A percentile compares a stretch with the other conserved stretches of the same genome.
phyloP scores from a whole-genome alignment of 1,140 invertebrate genomes.

The Penaeus japonicus region DNA sequence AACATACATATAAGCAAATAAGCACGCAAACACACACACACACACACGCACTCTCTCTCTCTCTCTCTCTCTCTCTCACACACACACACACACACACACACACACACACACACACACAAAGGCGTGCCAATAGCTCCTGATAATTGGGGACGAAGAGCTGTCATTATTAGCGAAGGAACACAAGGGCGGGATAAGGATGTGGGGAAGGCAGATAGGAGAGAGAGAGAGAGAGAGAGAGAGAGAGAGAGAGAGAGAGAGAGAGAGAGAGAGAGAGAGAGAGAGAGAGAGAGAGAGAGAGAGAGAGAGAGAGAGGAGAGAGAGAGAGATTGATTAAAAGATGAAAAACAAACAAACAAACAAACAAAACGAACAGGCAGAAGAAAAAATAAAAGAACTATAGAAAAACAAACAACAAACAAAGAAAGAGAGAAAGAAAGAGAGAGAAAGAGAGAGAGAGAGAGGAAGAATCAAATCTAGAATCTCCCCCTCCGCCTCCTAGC shows the following conservation, averaged over 20 bases:
- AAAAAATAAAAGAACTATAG: too few relatives aligned
- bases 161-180: background rate
- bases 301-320: background rate
- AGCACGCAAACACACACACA: background rate
- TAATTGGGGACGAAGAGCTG: background rate
- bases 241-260: background rate
- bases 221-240: background rate
- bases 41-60: slow-evolving; percentile 19
- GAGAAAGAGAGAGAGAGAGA: slow-evolving; percentile 15
- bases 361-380: too few relatives aligned
- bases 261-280: background rate
- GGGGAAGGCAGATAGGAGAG: background rate
- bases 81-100: background rate
- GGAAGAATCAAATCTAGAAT: background rate
- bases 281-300: background rate
- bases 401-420: too few relatives aligned
- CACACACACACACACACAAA: background rate
- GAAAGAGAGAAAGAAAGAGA: background rate
- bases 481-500: too few relatives aligned
- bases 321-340: too few relatives aligned
- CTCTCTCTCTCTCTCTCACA: background rate
- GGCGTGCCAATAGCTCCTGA: background rate
- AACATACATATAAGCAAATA: background rate
- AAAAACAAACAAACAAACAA: too few relatives aligned
- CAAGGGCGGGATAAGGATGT: background rate